phyloP scores from a whole-genome alignment of 2,888 invertebrate genomes.

The Geophilus truncorum region DNA sequence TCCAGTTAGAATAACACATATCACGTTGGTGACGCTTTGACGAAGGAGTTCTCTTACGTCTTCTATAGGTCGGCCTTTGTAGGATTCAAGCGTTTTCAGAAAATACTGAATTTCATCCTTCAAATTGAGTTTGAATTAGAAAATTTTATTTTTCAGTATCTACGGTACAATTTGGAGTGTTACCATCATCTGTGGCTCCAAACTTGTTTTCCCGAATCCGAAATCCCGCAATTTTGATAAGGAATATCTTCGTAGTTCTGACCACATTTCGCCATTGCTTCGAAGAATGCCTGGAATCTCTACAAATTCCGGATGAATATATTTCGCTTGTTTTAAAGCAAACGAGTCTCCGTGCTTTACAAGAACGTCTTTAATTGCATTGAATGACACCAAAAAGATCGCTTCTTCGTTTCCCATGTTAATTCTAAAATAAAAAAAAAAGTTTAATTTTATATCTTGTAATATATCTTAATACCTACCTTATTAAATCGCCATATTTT shows the following conservation, averaged over 20 bases:
- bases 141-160: neutral
- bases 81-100: neutral
- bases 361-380: neutral
- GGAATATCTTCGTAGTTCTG: neutral
- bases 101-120: neutral
- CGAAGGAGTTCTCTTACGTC: neutral
- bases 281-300: neutral
- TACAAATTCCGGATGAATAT: too few species aligned
- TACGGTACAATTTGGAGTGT: neutral
- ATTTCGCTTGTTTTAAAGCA: neutral
- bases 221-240: neutral
- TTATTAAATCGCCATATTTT: neutral
- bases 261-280: neutral
- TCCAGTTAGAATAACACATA: neutral
- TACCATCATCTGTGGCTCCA: neutral
- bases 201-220: neutral
- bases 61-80: neutral
- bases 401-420: neutral
- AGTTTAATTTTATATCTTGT: neutral
- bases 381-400: neutral
- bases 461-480: neutral
- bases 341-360: neutral
- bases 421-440: neutral
- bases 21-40: neutral
- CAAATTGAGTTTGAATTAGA: neutral